Evolutionary conservation across 2,797 vertebrate genomes (phyloP), one percentile per base, ranked within the genome.

Genomic region (Enteromius treurensis): DNA sequence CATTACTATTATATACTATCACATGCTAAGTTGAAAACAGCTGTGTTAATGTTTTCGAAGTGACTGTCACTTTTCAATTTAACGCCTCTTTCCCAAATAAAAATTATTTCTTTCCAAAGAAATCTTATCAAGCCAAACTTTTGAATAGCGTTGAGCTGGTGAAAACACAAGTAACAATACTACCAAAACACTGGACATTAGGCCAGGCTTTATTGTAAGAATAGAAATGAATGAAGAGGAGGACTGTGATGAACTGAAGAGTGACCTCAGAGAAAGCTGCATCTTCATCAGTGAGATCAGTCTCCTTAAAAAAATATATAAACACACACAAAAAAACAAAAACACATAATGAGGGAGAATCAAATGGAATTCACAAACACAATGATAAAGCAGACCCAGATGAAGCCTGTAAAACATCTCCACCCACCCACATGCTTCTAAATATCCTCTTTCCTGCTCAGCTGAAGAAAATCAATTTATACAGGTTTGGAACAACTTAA

Each of bases 221-320:
- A 51, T 15, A 68, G 1, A 67, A 53, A 51, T 67, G 5, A 84
- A 32, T 55, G 37, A 69, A 29, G 5, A 76, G 58, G 11, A 73
- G 13, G 49, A 82, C 73, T 49, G 58, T 55, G 67, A 81, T 79
- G 26, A 82, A 84, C 40, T 78, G 73, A 82, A 76, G 65, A 83
- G 37, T 81, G 87, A 89, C 89, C 89, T 90, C 88, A 29, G 87
- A 88, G 68, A 90, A 90, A 75, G 84, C 75, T 0, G 76, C 67
- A 70, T 89, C 89, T 71, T 89, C 87, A 81, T 89, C 87, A 70
- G 85, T 86, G 73, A 89, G 69, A 83, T 87, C 76, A 65, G 69
- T 79, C n/a, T 89, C 88, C 88, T 90, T 87, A 40, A 55, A 60
- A 49, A 77, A 60, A 49, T 74, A 85, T 32, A 37, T 42, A 21